Evolutionary conservation across 1,140 invertebrate species (phyloP), one percentile per base, ranked within the genome.

Genomic region (Ladona fulva): DNA sequence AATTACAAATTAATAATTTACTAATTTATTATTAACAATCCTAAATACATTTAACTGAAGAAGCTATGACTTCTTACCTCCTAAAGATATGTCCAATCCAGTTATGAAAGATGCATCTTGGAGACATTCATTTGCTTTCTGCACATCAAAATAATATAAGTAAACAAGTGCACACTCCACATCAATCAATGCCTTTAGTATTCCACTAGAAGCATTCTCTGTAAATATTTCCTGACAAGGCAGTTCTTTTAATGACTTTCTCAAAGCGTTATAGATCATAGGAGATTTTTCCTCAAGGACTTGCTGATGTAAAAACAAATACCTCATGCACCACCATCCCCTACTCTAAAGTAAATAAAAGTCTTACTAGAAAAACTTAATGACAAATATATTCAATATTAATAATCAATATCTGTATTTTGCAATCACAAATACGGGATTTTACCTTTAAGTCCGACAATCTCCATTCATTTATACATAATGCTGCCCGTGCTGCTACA

Each of bases 301-400:
- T 74, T 80, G 78, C 78, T 87, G 86, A 76, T 86, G 84, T 19
- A 85, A 76, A 19, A 79, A 73, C 22, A 84, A 52, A 80, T 82
- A 83, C 75, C 85, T 81, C 42, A 86, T n/a, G 52, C 80, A 42
- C 86, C 86, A 87, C 85, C 85, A 86, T 19, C 82, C 80, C 78
- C 76, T 76, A 14, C 82, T 83, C 82, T 84, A 78, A 8, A 80
- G 81, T 3, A 66, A 66, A 6, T 22, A 66, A 66, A 66, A n/a
- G n/a, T n/a, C n/a, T n/a, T n/a, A n/a, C n/a, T n/a, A n/a, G n/a
- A n/a, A n/a, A n/a, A n/a, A n/a, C n/a, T n/a, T n/a, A n/a, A n/a
- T n/a, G n/a, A n/a, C n/a, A n/a, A n/a, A n/a, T n/a, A n/a, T n/a
- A n/a, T n/a, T n/a, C n/a, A n/a, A n/a, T n/a, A n/a, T n/a, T n/a